Percentiles rank a stretch among this genome's conserved stretches.
Conservation (phyloP, 2,888 invertebrate genomes). For the Spodoptera littoralis region DNA sequence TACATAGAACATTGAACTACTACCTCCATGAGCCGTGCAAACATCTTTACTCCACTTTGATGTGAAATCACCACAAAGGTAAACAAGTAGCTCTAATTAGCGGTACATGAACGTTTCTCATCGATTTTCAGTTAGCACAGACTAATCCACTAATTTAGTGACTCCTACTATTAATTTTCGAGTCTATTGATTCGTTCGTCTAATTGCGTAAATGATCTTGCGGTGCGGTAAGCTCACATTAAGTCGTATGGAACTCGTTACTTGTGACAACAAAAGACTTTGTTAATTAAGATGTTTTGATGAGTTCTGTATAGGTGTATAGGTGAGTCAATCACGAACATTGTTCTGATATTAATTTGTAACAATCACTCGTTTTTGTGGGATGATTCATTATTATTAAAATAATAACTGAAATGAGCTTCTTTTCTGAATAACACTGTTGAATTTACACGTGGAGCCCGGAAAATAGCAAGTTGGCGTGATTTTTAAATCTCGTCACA, state of each 20-base stretch:
- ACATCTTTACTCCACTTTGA: constrained; percentile 69
- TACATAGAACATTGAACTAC: neutral
- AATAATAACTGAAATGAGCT: too few relatives aligned
- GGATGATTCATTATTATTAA: too few relatives aligned
- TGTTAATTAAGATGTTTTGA: constrained; percentile 47
- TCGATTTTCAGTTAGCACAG: constrained; percentile 70
- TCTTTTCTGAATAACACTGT: too few relatives aligned
- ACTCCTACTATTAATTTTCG: constrained; percentile 73
- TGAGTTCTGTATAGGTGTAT: constrained; percentile 20
- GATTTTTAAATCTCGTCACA: constrained; percentile 68
- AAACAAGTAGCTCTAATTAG: constrained; percentile 81
- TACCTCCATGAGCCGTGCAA: constrained; percentile 32
- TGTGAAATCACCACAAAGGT: constrained; percentile 78
- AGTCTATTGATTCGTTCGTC: constrained; percentile 61
- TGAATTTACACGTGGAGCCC: neutral
- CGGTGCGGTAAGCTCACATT: constrained; percentile 40
- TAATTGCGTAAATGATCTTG: constrained; percentile 55
- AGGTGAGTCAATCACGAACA: constrained; percentile 30
- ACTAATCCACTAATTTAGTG: constrained; percentile 76
- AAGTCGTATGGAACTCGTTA: constrained; percentile 33
- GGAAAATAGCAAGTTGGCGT: constrained; percentile 37
- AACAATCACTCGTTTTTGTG: neutral
- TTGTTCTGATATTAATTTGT: constrained; percentile 15
- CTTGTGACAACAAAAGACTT: constrained; percentile 40
- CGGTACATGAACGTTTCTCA: constrained; percentile 74